These are phyloP conservation scores for Harpagus bidentatus DNA, from an alignment of 2,113 vertebrate species.

Conservation along the genomic window DNA sequence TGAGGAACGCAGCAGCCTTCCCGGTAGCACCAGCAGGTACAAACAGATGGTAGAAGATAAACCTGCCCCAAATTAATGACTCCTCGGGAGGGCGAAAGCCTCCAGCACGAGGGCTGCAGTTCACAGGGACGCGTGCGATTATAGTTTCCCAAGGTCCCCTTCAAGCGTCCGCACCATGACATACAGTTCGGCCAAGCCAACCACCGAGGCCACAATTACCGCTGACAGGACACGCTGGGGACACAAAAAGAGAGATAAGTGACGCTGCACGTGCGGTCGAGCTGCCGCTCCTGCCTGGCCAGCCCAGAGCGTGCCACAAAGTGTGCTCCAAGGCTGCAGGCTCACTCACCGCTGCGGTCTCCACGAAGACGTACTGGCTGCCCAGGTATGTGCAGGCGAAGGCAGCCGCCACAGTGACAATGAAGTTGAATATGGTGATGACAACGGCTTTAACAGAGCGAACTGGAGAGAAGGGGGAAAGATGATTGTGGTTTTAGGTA, in stretches of 20 bases:
- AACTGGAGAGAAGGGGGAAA: slow-evolving; percentile 67
- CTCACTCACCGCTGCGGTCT: slow-evolving; percentile 82
- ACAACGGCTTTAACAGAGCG: slow-evolving; percentile 85
- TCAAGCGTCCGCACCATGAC: slow-evolving; percentile 92
- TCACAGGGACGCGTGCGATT: not conserved
- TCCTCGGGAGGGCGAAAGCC: not conserved
- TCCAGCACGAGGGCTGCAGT: not conserved
- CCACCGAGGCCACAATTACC: slow-evolving; percentile 90
- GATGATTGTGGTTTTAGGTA: accelerated
- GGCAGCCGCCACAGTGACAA: slow-evolving; percentile 88
- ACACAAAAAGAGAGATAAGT: not conserved
- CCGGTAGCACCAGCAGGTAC: not conserved
- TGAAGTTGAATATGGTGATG: slow-evolving; percentile 92
- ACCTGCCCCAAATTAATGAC: not conserved
- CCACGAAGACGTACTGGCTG: slow-evolving; percentile 91
- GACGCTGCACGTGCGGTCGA: accelerated
- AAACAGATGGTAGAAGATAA: not conserved
- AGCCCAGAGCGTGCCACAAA: not conserved
- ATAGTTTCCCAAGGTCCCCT: slow-evolving; percentile 89
- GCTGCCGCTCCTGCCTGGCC: not conserved
- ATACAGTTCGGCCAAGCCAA: slow-evolving; percentile 94
- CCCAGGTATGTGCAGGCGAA: slow-evolving; percentile 92
- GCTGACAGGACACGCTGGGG: slow-evolving; percentile 84
- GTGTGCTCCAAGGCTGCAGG: not conserved
- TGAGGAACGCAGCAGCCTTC: not conserved